Evolutionary conservation across 2,797 vertebrate genomes (phyloP), one percentile per base, ranked within the genome.

Genomic region (Myotis vivesi): DNA sequence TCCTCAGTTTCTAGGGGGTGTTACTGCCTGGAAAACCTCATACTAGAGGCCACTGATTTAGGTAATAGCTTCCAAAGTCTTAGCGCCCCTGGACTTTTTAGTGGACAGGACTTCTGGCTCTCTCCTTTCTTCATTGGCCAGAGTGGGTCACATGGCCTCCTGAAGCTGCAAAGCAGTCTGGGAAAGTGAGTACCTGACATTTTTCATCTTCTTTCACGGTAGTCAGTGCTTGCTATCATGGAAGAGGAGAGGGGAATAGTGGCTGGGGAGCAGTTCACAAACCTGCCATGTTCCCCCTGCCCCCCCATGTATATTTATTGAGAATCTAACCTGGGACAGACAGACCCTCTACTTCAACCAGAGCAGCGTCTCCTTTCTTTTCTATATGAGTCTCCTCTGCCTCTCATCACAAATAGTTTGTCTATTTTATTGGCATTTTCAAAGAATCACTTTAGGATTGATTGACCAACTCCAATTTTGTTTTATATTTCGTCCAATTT

Each of bases 371-470:
- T 69, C 57, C 59, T 72, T 72, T 22, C 25, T 57, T 38, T 55
- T 66, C 51, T 7, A 36, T 69, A 28, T n/a, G n/a, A 38, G 62
- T 68, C 16, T 83, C 46, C 64, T n/a, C 44, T 44, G 53, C 84
- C 41, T 73, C 22, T 88, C n/a, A 36, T 53, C 71, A 51, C 19
- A 64, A 82, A 81, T 57, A 23, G 22, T 49, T 51, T 76, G 28
- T 44, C 59, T 75, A 22, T 88, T 62, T 77, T 59, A 30, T 20
- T 59, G 19, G 6, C 19, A 76, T 69, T 84, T 80, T 46, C 87
- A 87, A 80, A 80, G 66, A 80, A 62, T 30, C 33, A 71, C 25
- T 75, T 90, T 83, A 87, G 62, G 51, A 86, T 76, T 89, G 69
- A 81, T 57, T 25, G n/a, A 69, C 23, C 30, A n/a, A 36, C 17